Evolutionary conservation across 1,140 invertebrate genomes (phyloP).

Genomic region (Octopus bimaculoides): DNA sequence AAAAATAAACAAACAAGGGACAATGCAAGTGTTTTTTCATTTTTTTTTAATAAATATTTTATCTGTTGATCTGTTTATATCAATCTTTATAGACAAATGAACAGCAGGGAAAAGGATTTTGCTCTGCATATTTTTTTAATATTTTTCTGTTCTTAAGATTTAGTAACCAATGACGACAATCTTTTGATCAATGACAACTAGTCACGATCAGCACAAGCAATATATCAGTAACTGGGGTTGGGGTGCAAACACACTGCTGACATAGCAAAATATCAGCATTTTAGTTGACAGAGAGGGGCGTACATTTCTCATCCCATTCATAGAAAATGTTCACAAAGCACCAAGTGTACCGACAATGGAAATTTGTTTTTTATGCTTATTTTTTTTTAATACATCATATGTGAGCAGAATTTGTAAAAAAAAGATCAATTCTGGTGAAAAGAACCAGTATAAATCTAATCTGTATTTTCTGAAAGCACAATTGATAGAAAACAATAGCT

Average conservation of each 20-base stretch:
- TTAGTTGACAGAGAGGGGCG: no score
- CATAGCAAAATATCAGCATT: not conserved
- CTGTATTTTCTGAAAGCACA: not conserved
- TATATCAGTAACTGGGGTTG: not conserved
- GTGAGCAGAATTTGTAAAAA: no score
- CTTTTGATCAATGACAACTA: not conserved
- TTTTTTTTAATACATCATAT: not conserved
- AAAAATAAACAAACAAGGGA: no score
- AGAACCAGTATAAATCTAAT: no score
- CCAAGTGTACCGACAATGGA: not conserved
- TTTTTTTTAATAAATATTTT: conserved; percentile 10
- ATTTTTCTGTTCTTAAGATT: not conserved
- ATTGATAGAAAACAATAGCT: not conserved
- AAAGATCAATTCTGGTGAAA: no score
- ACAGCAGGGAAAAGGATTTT: not conserved
- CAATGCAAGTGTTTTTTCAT: not conserved
- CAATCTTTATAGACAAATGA: conserved; percentile 4
- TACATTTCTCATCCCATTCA: no score
- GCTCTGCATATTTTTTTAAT: not conserved
- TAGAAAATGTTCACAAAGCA: not conserved
- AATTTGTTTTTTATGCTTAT: not conserved
- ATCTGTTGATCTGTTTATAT: conserved; percentile 4
- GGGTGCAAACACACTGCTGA: not conserved
- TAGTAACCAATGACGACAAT: not conserved
- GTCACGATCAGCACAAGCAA: not conserved